Conservation (phyloP, 2,797 vertebrate genomes). For the Melanotaenia pygmaea region DNA sequence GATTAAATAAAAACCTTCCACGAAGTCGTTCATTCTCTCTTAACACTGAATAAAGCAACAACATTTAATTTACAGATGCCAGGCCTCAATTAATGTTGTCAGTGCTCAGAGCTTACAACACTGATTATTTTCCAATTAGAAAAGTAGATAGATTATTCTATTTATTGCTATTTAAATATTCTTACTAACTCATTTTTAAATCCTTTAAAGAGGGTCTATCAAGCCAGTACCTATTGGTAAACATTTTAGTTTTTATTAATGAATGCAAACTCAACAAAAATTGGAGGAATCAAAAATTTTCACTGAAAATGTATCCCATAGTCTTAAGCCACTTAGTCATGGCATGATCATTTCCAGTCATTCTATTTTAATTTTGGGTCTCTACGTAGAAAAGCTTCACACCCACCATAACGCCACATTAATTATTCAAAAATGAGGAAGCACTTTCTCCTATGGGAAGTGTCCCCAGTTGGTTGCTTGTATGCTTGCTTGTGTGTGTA, state of each 20-base stretch:
- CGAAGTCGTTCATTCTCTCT: neutral
- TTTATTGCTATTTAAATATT: neutral
- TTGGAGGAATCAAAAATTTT: neutral
- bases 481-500: no score
- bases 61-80: neutral
- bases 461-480: no score
- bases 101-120: neutral
- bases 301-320: neutral
- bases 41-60: neutral
- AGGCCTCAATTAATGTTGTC: neutral
- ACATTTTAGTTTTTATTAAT: no score
- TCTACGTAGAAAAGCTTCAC: no score
- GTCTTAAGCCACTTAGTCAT: no score
- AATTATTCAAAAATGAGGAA: no score
- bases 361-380: no score
- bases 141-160: neutral
- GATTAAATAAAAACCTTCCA: constrained; percentile 23
- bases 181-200: neutral
- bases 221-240: neutral
- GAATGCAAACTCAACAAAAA: no score
- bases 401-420: no score
- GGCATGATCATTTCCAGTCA: no score
- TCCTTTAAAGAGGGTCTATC: neutral
- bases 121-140: neutral
- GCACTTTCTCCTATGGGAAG: no score